Evolutionary conservation across 2,797 vertebrate species (phyloP).

Genomic region (Liasis olivaceus): DNA sequence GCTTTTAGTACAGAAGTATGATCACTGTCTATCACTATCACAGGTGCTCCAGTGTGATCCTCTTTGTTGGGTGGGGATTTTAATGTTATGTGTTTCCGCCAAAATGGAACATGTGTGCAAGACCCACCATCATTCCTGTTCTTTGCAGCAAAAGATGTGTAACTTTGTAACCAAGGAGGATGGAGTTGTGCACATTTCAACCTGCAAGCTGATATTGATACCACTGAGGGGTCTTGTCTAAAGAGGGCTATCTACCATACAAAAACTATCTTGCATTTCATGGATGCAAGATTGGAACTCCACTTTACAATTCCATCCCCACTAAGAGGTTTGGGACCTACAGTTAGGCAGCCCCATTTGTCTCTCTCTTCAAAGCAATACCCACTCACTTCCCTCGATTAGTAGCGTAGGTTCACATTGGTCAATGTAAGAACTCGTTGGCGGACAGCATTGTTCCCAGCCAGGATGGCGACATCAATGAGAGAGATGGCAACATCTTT

Average conservation of each 20-base stretch:
- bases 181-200: constrained; percentile 52
- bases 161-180: background rate
- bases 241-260: constrained; percentile 65
- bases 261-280: constrained; percentile 22
- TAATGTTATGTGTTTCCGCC: constrained; percentile 19
- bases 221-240: constrained; percentile 50
- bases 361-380: constrained; percentile 17
- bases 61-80: constrained; percentile 14
- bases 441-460: fast-evolving
- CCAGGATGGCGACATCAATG: background rate
- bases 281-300: background rate
- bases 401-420: background rate
- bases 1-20: constrained; percentile 95
- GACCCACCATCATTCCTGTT: background rate
- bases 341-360: background rate
- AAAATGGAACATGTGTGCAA: constrained; percentile 4
- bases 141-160: background rate
- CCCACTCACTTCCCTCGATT: fast-evolving
- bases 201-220: constrained; percentile 31
- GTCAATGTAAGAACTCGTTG: background rate
- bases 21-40: constrained; percentile 45
- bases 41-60: background rate
- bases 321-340: constrained; percentile 13
- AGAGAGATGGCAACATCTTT: background rate
- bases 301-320: constrained; percentile 7